phyloP scores from a whole-genome alignment of 2,797 vertebrate species.

The Hylomyscus alleni region DNA sequence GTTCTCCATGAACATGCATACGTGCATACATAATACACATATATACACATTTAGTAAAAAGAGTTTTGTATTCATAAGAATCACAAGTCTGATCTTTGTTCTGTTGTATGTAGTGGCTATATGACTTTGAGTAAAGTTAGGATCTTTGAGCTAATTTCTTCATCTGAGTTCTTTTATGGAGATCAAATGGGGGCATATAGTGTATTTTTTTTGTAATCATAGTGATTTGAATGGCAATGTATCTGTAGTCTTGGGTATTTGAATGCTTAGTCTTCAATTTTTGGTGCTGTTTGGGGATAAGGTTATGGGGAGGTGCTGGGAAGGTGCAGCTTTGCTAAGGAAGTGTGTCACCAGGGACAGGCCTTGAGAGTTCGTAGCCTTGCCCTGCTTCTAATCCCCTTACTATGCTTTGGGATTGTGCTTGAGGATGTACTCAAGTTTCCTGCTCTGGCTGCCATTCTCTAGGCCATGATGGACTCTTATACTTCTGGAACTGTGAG shows the following conservation, averaged over 20 bases:
- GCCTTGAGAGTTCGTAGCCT: neutral
- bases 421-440: neutral
- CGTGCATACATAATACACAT: neutral
- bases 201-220: neutral
- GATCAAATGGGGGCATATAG: neutral
- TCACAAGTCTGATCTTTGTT: conserved; percentile 1
- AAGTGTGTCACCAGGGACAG: neutral
- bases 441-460: neutral
- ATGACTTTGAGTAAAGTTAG: neutral
- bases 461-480: neutral
- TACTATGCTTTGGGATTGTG: neutral
- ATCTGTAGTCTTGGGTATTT: neutral
- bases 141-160: neutral
- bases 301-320: neutral
- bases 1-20: neutral
- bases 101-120: neutral
- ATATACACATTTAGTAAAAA: neutral
- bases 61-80: conserved; percentile 25
- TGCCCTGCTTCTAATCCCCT: neutral
- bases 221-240: neutral
- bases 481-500: neutral
- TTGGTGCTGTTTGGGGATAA: neutral
- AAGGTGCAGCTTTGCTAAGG: neutral
- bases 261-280: neutral
- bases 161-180: neutral